Evolutionary conservation across 2,888 invertebrate genomes (phyloP), one percentile per base, ranked within the genome.

Genomic region (Eucriotettix oculatus): DNA sequence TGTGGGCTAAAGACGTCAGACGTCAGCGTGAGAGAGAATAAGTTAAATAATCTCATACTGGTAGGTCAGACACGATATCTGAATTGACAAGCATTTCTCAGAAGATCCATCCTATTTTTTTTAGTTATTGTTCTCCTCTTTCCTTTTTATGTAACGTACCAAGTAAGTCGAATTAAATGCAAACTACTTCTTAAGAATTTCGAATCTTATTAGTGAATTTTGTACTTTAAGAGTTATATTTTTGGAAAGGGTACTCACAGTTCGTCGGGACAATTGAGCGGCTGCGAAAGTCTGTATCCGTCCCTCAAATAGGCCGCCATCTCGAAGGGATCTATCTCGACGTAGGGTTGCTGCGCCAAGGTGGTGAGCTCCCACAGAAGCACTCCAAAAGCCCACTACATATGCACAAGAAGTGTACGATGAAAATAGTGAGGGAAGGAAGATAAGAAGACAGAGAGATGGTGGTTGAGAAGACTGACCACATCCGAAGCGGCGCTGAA

Each of bases 261-360:
- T 79, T 98, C 95, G 79, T 98, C 97, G 0, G 98, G 98, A 72
- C 98, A 98, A 75, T 96, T 95, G 63, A 92, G 86, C 12, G 98
- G 98, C 72, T 97, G 97, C 58, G 91, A 88, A 68, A 98, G 82
- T 73, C 98, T 80, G 74, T 92, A 96, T 3, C 97, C 97, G 71
- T 94, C 92, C 67, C 90, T 83, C 62, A 99, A 78, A 73, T 94
- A 93, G 10, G 90, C 87, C 5, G 86, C 87, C 77, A 99, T 89
- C 74, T 99, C 97, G 71, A 94, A 94, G 14, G 96, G 93, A 73
- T 97, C 96, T n/a, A 98, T 89, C 73, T 98, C 96, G 41, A 86
- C 83, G 69, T 94, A 99, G 0, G 98, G 98, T 72, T 94, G 94
- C 69, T 92, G 91, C 9, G 93, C 95, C 63, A 96, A 76, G 2